phyloP scores from a whole-genome alignment of 2,888 invertebrate genomes.

The Cloeon dipterum region DNA sequence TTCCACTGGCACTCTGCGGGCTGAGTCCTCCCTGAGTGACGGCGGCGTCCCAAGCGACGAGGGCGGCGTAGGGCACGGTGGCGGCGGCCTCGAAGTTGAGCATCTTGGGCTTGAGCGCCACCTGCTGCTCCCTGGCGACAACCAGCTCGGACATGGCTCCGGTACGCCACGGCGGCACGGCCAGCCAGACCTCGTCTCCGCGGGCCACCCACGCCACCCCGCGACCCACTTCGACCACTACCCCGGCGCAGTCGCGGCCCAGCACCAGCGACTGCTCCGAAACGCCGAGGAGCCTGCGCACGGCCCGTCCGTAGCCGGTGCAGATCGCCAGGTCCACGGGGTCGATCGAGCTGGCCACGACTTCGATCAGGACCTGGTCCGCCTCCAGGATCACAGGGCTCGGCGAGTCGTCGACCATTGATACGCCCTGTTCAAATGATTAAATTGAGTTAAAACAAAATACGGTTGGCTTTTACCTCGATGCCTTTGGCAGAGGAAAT shows the following conservation, averaged over 20 bases:
- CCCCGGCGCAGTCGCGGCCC: conserved; percentile 36
- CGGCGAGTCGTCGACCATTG: conserved; percentile 24
- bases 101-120: conserved; percentile 27
- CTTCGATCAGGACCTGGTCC: conserved; percentile 32
- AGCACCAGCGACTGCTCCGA: conserved; percentile 30
- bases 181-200: conserved; percentile 36
- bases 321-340: conserved; percentile 31
- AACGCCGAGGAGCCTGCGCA: conserved; percentile 17
- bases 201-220: conserved; percentile 30
- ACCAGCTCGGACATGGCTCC: conserved; percentile 31
- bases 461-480: conserved; percentile 13
- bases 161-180: conserved; percentile 29
- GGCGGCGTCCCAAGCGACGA: conserved; percentile 28
- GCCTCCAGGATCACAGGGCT: conserved; percentile 25
- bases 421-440: conserved; percentile 21
- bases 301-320: conserved; percentile 26
- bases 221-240: conserved; percentile 33
- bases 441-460: background rate
- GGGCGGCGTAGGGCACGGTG: conserved; percentile 32
- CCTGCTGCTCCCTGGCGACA: conserved; percentile 22
- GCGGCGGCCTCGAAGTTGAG: conserved; percentile 33
- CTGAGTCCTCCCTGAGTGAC: conserved; percentile 21
- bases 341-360: conserved; percentile 34
- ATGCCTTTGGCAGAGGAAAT: conserved; percentile 16
- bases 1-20: conserved; percentile 23